phyloP scores from a whole-genome alignment of 64 coral and sea anemone species.

The Trachythela sp. region DNA sequence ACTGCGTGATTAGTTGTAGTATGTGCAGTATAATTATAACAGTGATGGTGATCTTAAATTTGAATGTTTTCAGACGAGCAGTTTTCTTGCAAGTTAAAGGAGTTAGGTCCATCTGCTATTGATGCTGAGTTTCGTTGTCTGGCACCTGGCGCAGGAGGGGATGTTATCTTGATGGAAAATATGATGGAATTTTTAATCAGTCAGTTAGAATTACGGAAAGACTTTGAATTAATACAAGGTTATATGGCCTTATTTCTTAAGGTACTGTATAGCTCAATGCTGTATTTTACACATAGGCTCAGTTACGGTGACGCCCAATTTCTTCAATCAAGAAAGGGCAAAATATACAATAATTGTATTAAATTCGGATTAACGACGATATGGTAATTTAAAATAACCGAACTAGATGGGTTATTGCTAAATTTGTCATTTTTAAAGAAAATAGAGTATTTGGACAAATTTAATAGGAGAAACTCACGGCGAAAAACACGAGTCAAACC shows the following conservation, averaged over 20 bases:
- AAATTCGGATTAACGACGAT: too few relatives aligned
- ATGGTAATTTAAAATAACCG: too few relatives aligned
- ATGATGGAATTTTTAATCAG: slow-evolving; percentile 83
- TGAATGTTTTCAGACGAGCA: slow-evolving; percentile 47
- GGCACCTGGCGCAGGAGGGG: slow-evolving; percentile 69
- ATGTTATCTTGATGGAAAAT: slow-evolving; percentile 56
- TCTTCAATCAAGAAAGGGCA: too few relatives aligned
- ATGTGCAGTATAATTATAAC: neutral
- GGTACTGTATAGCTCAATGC: slow-evolving; percentile 29
- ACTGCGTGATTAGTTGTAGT: too few relatives aligned
- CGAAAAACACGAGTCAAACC: too few relatives aligned
- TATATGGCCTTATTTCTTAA: slow-evolving; percentile 82
- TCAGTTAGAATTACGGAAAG: slow-evolving; percentile 54
- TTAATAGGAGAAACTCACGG: too few relatives aligned
- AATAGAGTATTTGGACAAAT: too few relatives aligned
- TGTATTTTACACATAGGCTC: neutral
- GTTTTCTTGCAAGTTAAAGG: slow-evolving; percentile 54
- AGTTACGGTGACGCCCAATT: too few relatives aligned
- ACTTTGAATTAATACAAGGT: slow-evolving; percentile 88
- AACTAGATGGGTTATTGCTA: too few relatives aligned
- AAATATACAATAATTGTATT: too few relatives aligned
- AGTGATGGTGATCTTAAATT: neutral
- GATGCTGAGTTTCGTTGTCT: slow-evolving; percentile 73
- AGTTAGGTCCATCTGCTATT: slow-evolving; percentile 76
- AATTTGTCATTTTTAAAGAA: too few relatives aligned